A percentile compares a stretch with the other conserved stretches of the same genome.
Evolutionary conservation across 2,797 vertebrate genomes (phyloP).

Genomic region (Hemitrygon akajei): DNA sequence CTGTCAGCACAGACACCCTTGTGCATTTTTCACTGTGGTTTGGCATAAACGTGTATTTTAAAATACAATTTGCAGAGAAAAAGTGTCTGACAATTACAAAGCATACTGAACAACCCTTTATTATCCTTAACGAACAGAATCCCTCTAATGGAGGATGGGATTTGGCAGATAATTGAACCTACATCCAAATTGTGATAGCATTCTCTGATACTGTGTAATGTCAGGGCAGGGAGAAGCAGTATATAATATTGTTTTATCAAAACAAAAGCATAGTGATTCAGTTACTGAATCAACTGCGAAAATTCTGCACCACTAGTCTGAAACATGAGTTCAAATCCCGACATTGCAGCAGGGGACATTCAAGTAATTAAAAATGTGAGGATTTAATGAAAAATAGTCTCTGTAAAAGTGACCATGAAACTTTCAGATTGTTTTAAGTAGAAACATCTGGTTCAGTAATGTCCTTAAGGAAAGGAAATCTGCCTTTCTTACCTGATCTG

Average conservation of each 20-base stretch:
- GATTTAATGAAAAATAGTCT: too few species aligned
- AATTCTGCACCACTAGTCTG: too few species aligned
- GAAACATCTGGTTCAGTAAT: too few species aligned
- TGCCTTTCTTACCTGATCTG: too few species aligned
- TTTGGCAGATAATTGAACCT: not conserved
- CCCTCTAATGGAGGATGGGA: not conserved
- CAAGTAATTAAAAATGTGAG: too few species aligned
- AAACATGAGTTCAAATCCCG: too few species aligned
- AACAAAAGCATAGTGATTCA: not conserved
- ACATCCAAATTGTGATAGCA: not conserved
- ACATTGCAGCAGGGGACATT: too few species aligned
- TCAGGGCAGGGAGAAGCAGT: not conserved
- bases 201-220: not conserved
- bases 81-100: not conserved
- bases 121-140: not conserved
- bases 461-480: too few species aligned
- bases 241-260: not conserved
- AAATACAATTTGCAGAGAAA: not conserved
- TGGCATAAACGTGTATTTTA: not conserved
- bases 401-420: too few species aligned
- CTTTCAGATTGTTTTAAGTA: too few species aligned
- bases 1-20: too few species aligned
- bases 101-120: not conserved
- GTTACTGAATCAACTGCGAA: too few species aligned
- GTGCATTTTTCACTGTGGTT: not conserved